These are phyloP conservation scores for Boulengeromyrus knoepffleri DNA, from an alignment of 2,113 vertebrate genomes.

Conservation along the genomic window DNA sequence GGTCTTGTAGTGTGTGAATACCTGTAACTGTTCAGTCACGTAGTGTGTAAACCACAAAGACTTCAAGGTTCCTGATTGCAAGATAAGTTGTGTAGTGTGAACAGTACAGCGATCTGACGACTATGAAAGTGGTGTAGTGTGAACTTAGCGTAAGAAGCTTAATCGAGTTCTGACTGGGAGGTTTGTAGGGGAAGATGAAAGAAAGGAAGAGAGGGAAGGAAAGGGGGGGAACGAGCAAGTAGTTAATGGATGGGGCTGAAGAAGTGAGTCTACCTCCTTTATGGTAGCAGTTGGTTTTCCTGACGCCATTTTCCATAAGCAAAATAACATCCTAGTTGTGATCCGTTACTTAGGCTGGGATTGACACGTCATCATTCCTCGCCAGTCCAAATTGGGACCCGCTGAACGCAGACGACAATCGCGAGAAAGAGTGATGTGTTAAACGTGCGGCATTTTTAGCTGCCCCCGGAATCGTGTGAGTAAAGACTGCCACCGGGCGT, in stretches of 20 bases:
- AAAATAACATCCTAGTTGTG: background rate
- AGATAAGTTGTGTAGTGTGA: background rate
- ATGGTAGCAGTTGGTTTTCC: background rate
- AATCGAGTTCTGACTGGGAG: background rate
- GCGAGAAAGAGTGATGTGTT: background rate
- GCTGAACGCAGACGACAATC: background rate
- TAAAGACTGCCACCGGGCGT: background rate
- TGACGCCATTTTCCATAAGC: background rate
- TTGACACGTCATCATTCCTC: background rate
- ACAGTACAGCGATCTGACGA: background rate
- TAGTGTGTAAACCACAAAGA: background rate
- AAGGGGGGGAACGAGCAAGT: background rate
- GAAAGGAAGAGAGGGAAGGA: background rate
- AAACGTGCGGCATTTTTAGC: background rate
- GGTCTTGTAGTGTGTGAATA: background rate
- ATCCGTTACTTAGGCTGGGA: background rate
- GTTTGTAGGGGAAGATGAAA: background rate
- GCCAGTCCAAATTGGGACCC: background rate
- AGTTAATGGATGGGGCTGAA: background rate
- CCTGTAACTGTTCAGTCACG: background rate
- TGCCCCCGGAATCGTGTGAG: background rate
- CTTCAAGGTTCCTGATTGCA: background rate
- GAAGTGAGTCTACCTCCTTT: background rate
- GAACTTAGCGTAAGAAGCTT: background rate
- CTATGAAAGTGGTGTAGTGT: background rate